These are phyloP conservation scores for Proisotoma minuta DNA, from an alignment of 2,888 invertebrate genomes.

Conservation along the genomic window DNA sequence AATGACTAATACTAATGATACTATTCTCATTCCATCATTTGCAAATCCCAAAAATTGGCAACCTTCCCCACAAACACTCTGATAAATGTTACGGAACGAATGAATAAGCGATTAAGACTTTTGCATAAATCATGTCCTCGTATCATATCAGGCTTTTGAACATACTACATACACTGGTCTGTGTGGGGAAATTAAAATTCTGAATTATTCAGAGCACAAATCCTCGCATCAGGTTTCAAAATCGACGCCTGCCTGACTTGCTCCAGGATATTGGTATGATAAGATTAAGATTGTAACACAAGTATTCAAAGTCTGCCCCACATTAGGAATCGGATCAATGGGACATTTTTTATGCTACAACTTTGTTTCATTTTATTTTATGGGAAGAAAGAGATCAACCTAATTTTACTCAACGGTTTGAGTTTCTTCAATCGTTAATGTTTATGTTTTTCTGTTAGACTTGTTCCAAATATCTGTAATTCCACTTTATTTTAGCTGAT, in stretches of 20 bases:
- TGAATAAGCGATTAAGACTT: neutral
- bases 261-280: too few species aligned
- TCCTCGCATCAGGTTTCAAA: neutral
- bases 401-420: too few species aligned
- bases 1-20: slow-evolving; percentile 6
- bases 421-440: too few species aligned
- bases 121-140: neutral
- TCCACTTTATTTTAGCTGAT: too few species aligned
- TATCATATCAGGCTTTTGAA: too few species aligned
- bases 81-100: neutral
- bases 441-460: too few species aligned
- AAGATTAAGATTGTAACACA: neutral
- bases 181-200: too few species aligned
- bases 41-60: neutral
- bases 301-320: neutral
- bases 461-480: too few species aligned
- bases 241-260: neutral
- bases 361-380: too few species aligned
- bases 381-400: too few species aligned
- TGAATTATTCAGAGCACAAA: neutral
- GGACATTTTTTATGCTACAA: slow-evolving; percentile 4
- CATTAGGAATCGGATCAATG: neutral
- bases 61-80: neutral
- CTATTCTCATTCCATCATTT: neutral
- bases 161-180: too few species aligned